Evolutionary conservation across 2,797 vertebrate genomes (phyloP).

Genomic region (Anabacerthia variegaticeps): DNA sequence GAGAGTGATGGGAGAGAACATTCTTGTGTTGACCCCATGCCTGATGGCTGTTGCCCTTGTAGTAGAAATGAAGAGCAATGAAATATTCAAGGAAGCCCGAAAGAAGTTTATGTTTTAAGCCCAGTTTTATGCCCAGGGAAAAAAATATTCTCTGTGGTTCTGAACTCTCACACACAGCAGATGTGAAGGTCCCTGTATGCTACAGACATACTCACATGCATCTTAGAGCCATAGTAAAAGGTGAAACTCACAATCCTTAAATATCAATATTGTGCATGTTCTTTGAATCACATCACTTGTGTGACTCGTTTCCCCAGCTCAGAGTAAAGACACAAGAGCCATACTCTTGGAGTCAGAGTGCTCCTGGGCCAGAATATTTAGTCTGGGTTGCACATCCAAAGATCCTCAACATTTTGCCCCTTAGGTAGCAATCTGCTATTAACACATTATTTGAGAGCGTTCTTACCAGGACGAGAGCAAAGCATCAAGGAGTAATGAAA

Average conservation of each 20-base stretch:
- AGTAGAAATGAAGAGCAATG: background rate
- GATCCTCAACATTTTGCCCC: background rate
- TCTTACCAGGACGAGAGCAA: background rate
- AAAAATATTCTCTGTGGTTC: background rate
- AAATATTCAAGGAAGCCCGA: background rate
- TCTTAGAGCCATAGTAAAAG: background rate
- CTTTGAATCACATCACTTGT: background rate
- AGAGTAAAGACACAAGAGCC: background rate
- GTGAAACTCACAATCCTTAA: background rate
- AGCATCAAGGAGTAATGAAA: background rate
- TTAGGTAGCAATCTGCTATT: background rate
- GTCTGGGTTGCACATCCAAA: background rate
- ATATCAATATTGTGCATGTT: background rate
- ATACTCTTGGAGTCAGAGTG: background rate
- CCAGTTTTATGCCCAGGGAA: background rate
- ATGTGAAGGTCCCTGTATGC: no score
- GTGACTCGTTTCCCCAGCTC: background rate
- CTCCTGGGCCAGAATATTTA: background rate
- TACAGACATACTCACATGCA: fast-evolving
- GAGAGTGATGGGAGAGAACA: background rate
- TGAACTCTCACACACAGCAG: background rate
- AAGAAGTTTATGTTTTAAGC: background rate
- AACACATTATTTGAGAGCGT: background rate
- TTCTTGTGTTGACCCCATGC: background rate
- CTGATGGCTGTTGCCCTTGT: background rate